Conservation (phyloP, 2,888 invertebrate genomes). For the Steromphala cineraria region DNA sequence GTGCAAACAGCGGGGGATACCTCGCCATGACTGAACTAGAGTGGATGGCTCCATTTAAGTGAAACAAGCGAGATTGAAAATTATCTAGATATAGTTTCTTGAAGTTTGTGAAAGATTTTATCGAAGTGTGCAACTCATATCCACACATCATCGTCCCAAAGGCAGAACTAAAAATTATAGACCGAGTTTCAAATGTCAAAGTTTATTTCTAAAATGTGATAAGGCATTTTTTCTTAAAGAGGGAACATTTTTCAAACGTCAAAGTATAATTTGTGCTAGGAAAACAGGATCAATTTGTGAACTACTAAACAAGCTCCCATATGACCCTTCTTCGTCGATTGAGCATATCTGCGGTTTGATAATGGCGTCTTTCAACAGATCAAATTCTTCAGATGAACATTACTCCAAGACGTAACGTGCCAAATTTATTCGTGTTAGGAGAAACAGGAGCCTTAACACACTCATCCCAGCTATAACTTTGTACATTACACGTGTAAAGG, state of each 20-base stretch:
- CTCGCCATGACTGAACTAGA: neutral
- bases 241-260: too few species aligned
- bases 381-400: neutral
- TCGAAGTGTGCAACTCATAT: neutral
- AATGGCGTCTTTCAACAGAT: neutral
- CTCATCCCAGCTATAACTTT: neutral
- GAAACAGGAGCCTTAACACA: neutral
- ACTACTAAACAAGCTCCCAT: neutral
- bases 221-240: too few species aligned
- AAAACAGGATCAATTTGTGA: neutral
- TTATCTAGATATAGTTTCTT: slow-evolving; percentile 10
- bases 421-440: neutral
- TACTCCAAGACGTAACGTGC: neutral
- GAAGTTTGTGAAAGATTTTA: neutral
- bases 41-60: neutral
- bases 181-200: too few species aligned
- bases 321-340: neutral
- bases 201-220: too few species aligned
- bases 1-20: neutral
- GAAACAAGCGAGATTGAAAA: neutral
- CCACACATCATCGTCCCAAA: too few species aligned
- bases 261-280: too few species aligned
- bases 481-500: neutral
- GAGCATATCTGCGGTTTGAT: neutral
- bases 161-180: too few species aligned